Evolutionary conservation across 1,140 invertebrate genomes (phyloP), one percentile per base, ranked within the genome.

Genomic region (Amyelois transitella): DNA sequence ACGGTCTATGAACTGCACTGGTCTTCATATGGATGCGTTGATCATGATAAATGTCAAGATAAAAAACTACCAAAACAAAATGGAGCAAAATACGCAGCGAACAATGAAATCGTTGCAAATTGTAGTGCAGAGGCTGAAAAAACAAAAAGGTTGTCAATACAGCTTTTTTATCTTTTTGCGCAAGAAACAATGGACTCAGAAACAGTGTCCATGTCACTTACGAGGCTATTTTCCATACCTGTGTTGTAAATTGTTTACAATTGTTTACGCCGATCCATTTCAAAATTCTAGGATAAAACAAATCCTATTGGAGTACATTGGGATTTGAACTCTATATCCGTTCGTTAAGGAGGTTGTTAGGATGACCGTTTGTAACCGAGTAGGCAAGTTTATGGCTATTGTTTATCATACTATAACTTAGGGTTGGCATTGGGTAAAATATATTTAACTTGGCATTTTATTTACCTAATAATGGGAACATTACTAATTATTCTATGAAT

Each of bases 151-250:
- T 14, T 38, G 32, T 38, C 32, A 38, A 38, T 38, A 38, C n/a
- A 14, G 12, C 17, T 38, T 32, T 38, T 38, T 38, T 12, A 14
- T 14, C 22, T 14, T 38, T 38, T 38, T 48, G 19, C 19, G 20
- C 19, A 22, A n/a, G 43, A 24, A 56, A 61, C 54, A 61, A 61
- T 61, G 59, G 19, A 20, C 19, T 19, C 8, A 19, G 53, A 56
- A 53, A 20, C 53, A 55, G 45, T 56, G 53, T 53, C 22, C 43
- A 25, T 52, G 59, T 61, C 53, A 61, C 59, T 55, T 61, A 50
- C 45, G 18, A 24, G 24, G 32, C 45, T 48, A 20, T 48, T 60
- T 52, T 55, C 58, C 58, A 55, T 60, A 60, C 58, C 43, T 43
- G 53, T 43, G 48, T 49, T 38, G 12, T 55, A 47, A 58, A 48